Base-by-base conservation (phyloP, 2,113 vertebrate species). In the Misgurnus mizolepis region DNA sequence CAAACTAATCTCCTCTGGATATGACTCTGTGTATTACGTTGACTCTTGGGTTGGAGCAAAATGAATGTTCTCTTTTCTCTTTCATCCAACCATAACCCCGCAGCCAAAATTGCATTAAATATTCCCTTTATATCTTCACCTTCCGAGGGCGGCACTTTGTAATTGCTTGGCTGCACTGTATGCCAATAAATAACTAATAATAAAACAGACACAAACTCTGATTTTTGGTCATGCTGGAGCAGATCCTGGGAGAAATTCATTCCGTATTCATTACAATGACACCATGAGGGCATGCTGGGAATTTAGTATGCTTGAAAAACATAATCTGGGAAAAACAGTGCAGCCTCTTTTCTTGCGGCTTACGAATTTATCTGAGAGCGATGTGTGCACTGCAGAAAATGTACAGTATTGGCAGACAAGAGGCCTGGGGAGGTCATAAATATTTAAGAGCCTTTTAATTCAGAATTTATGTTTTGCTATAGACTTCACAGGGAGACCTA, bases 51-150 rank as follows among this genome's bases (percentile, higher is more conserved):
- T 77, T 69, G 27, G 17, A 55, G 65, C 11, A 71, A 56, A 79
- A 67, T 74, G 41, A 82, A 82, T 69, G 27, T 67, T 27, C 39
- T 12, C 56, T 58, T 62, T 62, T 83, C 64, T 34, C 67, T 58
- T 61, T 81, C 80, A 76, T 82, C 60, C 14, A 47, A 62, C 81
- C 66, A 53, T 69, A 81, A 66, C 69, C 75, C 62, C 10, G 1
- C 39, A 58, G 67, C 41, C 62, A 53, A 80, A 69, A 49, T 22
- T 40, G n/a, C 64, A 79, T 78, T 79, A 81, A 66, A 75, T 75
- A 79, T 76, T 82, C 80, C 14, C 53, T 75, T 79, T 75, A 49
- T 60, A 76, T 62, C 71, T 74, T 76, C 76, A 79, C 80, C 83
- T 82, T 60, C 50, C 27, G 9, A 66, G 61, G 74, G 61, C 61